These are phyloP conservation scores for Circaetus gallicus DNA, from an alignment of 2,113 vertebrate genomes.

Conservation along the genomic window DNA sequence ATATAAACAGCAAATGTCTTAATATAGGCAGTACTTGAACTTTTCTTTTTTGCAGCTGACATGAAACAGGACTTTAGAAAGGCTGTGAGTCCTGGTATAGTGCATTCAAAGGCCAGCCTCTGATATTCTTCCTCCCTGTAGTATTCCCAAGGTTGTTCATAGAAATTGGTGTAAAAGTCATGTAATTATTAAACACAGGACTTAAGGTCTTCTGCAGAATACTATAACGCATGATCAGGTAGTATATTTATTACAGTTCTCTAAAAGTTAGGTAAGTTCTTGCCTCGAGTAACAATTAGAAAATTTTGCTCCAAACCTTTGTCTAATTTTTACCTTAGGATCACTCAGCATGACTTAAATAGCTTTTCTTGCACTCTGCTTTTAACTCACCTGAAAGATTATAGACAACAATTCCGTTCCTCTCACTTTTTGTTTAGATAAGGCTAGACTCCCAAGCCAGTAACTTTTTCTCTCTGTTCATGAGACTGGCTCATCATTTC, in stretches of 20 bases:
- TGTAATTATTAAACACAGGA: not conserved
- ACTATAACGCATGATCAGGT: not conserved
- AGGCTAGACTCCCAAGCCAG: not conserved
- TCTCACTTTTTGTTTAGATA: not conserved
- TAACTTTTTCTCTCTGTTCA: not conserved
- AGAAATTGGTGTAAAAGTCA: not conserved
- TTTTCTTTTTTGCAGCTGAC: not conserved
- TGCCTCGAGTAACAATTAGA: not conserved
- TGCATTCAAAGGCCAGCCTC: not conserved
- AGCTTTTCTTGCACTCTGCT: not conserved
- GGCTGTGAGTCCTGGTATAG: not conserved
- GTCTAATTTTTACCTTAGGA: not conserved
- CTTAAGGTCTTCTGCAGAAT: not conserved
- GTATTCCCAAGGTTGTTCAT: not conserved
- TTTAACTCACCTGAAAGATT: not conserved
- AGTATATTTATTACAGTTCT: not conserved
- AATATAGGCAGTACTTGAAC: not conserved
- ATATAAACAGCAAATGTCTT: not conserved
- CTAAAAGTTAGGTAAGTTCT: not conserved
- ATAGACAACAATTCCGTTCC: not conserved
- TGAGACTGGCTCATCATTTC: not conserved
- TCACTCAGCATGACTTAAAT: not conserved
- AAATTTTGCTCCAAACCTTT: not conserved
- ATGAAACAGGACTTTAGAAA: not conserved
- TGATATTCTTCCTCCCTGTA: not conserved